phyloP scores from a whole-genome alignment of 2,113 vertebrate species.

The Podiceps cristatus region DNA sequence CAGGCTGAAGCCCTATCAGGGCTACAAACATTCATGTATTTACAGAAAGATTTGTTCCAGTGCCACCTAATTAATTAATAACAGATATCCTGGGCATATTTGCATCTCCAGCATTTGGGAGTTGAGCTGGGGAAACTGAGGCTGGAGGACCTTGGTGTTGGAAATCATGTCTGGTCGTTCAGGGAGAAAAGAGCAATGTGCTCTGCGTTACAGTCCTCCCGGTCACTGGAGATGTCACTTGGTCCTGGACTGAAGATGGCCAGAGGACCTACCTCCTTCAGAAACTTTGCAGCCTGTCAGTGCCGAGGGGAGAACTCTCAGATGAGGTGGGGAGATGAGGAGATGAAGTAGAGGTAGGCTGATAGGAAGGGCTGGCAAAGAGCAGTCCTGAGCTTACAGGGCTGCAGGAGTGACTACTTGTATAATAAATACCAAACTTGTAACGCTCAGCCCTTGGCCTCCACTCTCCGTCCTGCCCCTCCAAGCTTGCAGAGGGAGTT shows the following conservation, averaged over 20 bases:
- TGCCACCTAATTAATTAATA: not conserved
- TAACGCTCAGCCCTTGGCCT: rapidly evolving
- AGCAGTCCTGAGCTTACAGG: not conserved
- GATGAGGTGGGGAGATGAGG: not conserved
- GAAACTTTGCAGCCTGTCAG: not conserved
- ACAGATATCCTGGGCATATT: not conserved
- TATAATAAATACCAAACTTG: not conserved
- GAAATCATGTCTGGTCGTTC: not conserved
- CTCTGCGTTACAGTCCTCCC: not conserved
- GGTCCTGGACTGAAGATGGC: not conserved
- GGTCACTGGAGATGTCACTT: not conserved
- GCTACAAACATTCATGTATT: not conserved
- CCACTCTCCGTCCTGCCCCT: not conserved
- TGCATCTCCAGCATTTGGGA: not conserved
- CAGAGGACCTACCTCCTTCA: not conserved
- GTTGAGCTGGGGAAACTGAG: not conserved
- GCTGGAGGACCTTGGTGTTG: not conserved
- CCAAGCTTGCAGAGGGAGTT: not conserved
- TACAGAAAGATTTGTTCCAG: not conserved
- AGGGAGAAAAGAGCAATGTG: not conserved
- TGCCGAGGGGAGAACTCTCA: not conserved
- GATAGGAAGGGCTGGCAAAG: not conserved
- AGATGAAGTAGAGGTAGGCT: not conserved
- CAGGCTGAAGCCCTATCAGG: not conserved
- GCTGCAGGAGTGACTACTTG: not conserved